These are phyloP conservation scores for Dolichotis patagonum DNA, from an alignment of 2,113 vertebrate genomes.

Conservation along the genomic window DNA sequence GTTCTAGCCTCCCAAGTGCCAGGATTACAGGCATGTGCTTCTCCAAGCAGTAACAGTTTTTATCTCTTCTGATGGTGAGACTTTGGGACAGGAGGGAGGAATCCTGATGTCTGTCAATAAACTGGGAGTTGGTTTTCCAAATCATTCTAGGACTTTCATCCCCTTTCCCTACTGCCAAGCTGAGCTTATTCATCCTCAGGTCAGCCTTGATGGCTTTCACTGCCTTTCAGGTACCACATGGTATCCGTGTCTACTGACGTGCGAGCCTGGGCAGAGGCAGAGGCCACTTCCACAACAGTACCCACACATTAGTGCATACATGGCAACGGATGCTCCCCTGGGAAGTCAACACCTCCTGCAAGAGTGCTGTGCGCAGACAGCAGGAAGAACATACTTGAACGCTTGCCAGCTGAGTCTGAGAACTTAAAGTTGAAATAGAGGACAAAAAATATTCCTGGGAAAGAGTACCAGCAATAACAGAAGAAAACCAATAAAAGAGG, in stretches of 20 bases:
- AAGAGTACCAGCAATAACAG: background rate
- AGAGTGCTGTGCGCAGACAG: background rate
- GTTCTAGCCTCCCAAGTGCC: background rate
- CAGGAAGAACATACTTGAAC: background rate
- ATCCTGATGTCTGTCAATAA: background rate
- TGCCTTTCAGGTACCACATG: background rate
- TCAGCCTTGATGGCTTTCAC: background rate
- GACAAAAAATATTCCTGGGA: background rate
- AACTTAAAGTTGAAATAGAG: slow-evolving; percentile 36
- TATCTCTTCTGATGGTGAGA: background rate
- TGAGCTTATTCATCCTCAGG: background rate
- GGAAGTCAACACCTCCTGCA: background rate
- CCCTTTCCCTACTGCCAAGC: background rate
- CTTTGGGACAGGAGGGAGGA: background rate
- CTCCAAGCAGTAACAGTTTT: background rate
- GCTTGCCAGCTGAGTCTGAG: background rate
- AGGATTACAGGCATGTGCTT: background rate
- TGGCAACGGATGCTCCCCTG: background rate
- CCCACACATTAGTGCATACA: background rate
- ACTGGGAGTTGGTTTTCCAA: background rate
- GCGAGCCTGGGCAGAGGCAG: background rate
- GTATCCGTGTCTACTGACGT: background rate
- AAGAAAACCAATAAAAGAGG: background rate
- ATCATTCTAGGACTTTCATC: background rate
- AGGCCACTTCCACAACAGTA: background rate